These are phyloP conservation scores for Eurypyga helias DNA, from an alignment of 2,113 vertebrate genomes.

Conservation along the genomic window DNA sequence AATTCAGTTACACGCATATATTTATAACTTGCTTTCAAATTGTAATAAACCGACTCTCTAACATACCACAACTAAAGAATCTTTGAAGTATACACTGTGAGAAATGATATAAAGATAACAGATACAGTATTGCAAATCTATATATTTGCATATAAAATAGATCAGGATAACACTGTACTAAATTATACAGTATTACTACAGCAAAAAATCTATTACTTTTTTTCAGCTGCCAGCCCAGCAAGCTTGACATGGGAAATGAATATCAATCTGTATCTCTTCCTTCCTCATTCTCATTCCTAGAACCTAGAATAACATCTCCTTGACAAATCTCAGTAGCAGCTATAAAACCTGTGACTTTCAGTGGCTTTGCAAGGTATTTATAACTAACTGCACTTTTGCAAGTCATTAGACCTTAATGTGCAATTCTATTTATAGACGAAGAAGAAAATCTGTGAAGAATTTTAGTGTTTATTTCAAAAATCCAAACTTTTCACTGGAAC, in stretches of 20 bases:
- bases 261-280: not conserved
- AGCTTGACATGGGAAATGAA: not conserved
- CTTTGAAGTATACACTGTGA: conserved; percentile 28
- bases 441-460: not conserved
- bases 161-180: not conserved
- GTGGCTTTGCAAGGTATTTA: not conserved
- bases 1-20: not conserved
- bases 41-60: not conserved
- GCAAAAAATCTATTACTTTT: not conserved
- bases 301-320: not conserved
- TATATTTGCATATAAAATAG: conserved; percentile 28
- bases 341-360: not conserved
- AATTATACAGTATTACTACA: not conserved
- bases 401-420: not conserved
- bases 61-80: conserved; percentile 8
- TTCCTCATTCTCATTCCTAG: not conserved
- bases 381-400: not conserved
- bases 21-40: not conserved
- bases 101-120: conserved; percentile 21
- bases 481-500: not conserved
- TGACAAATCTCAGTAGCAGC: not conserved
- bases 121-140: not conserved
- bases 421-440: not conserved
- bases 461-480: not conserved
- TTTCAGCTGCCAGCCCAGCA: not conserved